Conservation (phyloP, 2,797 vertebrate species). For the Hipposideros larvatus region DNA sequence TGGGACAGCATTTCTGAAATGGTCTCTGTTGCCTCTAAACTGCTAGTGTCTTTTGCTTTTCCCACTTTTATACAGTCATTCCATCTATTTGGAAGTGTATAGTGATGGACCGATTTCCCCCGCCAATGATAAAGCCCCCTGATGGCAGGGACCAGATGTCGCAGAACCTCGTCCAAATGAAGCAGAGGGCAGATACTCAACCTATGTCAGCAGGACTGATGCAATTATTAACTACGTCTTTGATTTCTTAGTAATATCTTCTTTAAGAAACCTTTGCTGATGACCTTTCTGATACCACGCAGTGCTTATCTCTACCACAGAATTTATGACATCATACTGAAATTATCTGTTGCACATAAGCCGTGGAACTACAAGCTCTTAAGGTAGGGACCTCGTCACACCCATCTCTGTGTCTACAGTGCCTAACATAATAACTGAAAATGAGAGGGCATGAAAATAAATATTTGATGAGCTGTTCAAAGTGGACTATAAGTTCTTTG, state of each 20-base stretch:
- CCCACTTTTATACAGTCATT: not conserved
- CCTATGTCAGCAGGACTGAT: not conserved
- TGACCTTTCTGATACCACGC: constrained; percentile 40
- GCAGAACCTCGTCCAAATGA: not conserved
- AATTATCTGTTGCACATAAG: constrained; percentile 17
- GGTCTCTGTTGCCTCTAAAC: not conserved
- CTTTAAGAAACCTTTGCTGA: constrained; percentile 16
- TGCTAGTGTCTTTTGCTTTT: not conserved
- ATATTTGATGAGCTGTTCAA: constrained; percentile 6
- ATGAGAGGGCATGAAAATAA: not conserved
- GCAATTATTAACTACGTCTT: not conserved
- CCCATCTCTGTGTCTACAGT: not conserved
- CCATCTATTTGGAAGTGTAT: not conserved
- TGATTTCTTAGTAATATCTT: constrained; percentile 37
- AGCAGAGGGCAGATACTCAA: not conserved
- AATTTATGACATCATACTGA: constrained; percentile 21
- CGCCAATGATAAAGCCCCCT: not conserved
- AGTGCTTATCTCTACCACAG: not conserved
- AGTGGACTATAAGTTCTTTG: not conserved
- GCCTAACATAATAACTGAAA: not conserved
- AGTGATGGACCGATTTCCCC: not conserved
- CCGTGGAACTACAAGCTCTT: not conserved
- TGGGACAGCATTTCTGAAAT: not conserved
- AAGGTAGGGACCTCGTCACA: not conserved
- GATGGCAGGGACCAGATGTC: not conserved